phyloP scores from a whole-genome alignment of 2,113 vertebrate species.

The Myrmecophaga tridactyla region DNA sequence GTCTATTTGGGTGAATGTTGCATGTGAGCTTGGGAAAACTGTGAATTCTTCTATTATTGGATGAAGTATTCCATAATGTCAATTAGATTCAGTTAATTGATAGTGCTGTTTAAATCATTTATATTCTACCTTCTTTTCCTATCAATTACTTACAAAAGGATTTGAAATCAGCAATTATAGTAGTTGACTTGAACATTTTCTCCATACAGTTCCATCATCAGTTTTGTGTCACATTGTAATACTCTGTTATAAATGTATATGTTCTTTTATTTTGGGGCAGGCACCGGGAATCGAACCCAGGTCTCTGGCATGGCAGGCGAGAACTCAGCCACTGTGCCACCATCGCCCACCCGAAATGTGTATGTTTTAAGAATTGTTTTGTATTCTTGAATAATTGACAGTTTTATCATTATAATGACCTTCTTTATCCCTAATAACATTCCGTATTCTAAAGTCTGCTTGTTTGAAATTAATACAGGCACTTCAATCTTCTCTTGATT shows the following conservation, averaged over 20 bases:
- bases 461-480: conserved; percentile 1
- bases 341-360: too few relatives aligned
- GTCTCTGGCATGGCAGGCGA: too few relatives aligned
- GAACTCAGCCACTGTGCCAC: too few relatives aligned
- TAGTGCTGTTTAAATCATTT: neutral
- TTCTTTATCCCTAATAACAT: neutral
- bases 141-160: neutral
- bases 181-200: neutral
- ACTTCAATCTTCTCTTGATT: neutral
- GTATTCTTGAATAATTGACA: neutral
- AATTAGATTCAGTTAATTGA: neutral
- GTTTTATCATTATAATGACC: neutral
- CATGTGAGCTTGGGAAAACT: neutral
- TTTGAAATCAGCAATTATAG: neutral
- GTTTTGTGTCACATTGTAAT: neutral
- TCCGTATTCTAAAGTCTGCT: neutral
- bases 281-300: too few relatives aligned
- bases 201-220: neutral
- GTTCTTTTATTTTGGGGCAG: too few relatives aligned
- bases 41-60: neutral
- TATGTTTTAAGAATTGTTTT: neutral
- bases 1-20: neutral
- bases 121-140: neutral
- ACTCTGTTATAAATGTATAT: neutral
- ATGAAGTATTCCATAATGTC: neutral